A percentile compares a stretch with the other conserved stretches of the same genome.
Evolutionary conservation across 2,888 invertebrate genomes (phyloP).

Genomic region (Caprella mutica): DNA sequence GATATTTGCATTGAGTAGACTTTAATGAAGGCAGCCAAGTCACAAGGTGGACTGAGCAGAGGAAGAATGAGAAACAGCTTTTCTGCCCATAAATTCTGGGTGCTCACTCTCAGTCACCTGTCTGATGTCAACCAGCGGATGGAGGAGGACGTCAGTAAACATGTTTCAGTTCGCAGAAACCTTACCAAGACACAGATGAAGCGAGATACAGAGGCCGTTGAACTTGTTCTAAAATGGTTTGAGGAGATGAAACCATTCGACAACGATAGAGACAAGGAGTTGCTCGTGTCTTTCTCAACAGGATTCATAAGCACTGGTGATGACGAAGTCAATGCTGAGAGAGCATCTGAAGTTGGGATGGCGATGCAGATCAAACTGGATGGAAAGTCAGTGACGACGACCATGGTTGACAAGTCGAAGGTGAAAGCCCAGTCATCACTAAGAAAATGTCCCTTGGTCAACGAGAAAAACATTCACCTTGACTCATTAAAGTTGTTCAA

Average conservation of each 20-base stretch:
- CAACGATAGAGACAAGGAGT: conserved; percentile 11
- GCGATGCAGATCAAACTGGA: conserved; percentile 15
- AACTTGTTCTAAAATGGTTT: not conserved
- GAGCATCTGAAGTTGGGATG: conserved; percentile 6
- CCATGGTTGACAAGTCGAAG: conserved; percentile 4
- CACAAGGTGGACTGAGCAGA: conserved; percentile 4
- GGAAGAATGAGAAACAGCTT: conserved; percentile 1
- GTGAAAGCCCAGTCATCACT: conserved; percentile 12
- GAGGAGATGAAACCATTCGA: conserved; percentile 6
- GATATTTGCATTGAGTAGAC: not conserved
- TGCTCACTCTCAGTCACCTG: conserved; percentile 8
- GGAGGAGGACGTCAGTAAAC: conserved; percentile 7
- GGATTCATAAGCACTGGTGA: conserved; percentile 12
- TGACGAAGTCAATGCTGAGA: conserved; percentile 8
- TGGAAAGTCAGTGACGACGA: conserved; percentile 14
- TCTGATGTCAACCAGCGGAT: conserved; percentile 9
- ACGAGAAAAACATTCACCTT: too few relatives aligned
- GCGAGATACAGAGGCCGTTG: not conserved
- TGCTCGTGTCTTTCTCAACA: conserved; percentile 13
- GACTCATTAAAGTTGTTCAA: conserved; percentile 9
- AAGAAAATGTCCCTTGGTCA: too few relatives aligned
- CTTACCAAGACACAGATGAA: too few relatives aligned
- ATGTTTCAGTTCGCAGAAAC: too few relatives aligned
- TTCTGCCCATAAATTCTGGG: conserved; percentile 7
- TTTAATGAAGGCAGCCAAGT: not conserved